Conservation (phyloP, 1,140 invertebrate genomes). For the Asbolus verrucosus region DNA sequence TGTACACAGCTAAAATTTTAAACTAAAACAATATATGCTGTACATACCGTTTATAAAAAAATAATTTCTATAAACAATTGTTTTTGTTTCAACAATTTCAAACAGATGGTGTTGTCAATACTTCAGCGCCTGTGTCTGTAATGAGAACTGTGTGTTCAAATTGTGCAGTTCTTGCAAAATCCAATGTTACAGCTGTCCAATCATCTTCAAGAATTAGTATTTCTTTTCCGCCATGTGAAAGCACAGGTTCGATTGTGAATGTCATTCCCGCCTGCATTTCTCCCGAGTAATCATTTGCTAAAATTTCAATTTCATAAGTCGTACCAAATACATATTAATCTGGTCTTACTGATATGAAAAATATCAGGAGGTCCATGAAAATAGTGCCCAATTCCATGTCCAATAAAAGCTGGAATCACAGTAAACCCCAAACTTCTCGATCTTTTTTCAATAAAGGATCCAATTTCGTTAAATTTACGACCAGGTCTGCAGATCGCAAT, state of each 20-base stretch:
- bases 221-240: conserved; percentile 78
- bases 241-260: conserved; percentile 94
- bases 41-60: conserved; percentile 56
- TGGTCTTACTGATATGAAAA: conserved; percentile 76
- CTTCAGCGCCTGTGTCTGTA: conserved; percentile 77
- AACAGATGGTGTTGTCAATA: conserved; percentile 71
- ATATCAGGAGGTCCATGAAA: conserved; percentile 95
- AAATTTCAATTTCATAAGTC: too few species aligned
- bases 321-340: conserved; percentile 19
- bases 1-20: conserved; percentile 60
- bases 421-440: conserved; percentile 74
- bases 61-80: conserved; percentile 38
- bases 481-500: conserved; percentile 84
- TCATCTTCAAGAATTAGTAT: conserved; percentile 83
- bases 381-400: conserved; percentile 93
- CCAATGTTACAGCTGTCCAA: conserved; percentile 87
- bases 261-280: conserved; percentile 89
- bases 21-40: conserved; percentile 56
- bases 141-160: conserved; percentile 93
- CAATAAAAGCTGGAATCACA: conserved; percentile 84
- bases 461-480: conserved; percentile 80
- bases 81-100: too few species aligned
- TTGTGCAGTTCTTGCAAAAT: conserved; percentile 86
- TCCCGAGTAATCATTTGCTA: conserved; percentile 78
- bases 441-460: conserved; percentile 73